A percentile compares a stretch with the other conserved stretches of the same genome.
These are phyloP conservation scores for Orthonychiurus folsomi DNA, from an alignment of 2,888 invertebrate species.

Conservation along the genomic window DNA sequence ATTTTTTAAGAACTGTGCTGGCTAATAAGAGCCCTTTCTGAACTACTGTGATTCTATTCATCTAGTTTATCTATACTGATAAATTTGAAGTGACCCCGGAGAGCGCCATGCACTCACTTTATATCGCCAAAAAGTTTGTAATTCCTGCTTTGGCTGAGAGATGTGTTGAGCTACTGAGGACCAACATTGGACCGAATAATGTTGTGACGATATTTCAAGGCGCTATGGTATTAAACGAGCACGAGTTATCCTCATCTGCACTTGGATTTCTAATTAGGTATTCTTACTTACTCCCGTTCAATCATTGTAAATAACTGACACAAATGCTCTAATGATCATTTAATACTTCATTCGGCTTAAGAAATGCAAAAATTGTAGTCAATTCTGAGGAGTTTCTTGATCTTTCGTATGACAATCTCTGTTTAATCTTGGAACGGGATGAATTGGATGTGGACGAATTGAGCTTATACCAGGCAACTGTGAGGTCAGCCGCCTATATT, in stretches of 20 bases:
- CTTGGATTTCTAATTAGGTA: background rate
- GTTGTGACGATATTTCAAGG: background rate
- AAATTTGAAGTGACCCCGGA: conserved; percentile 2
- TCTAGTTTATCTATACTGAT: conserved; percentile 11
- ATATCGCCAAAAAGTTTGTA: conserved; percentile 6
- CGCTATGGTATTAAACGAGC: background rate
- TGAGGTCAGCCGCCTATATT: too few species aligned
- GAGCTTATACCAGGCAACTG: background rate
- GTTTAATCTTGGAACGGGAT: conserved; percentile 8
- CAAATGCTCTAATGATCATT: too few species aligned
- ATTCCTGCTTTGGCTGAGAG: conserved; percentile 7
- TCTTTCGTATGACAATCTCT: conserved; percentile 1
- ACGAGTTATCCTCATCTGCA: background rate
- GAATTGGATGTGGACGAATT: conserved; percentile 14
- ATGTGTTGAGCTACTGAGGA: background rate
- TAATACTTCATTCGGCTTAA: too few species aligned
- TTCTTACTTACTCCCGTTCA: too few species aligned
- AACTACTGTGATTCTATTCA: background rate
- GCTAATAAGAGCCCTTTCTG: too few species aligned
- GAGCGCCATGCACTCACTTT: conserved; percentile 9
- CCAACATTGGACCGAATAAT: conserved; percentile 5
- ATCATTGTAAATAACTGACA: too few species aligned
- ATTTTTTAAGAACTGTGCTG: too few species aligned
- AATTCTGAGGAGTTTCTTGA: background rate
- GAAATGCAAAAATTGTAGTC: background rate